phyloP scores from a whole-genome alignment of 2,888 invertebrate species.

The Blastobasis adustella region DNA sequence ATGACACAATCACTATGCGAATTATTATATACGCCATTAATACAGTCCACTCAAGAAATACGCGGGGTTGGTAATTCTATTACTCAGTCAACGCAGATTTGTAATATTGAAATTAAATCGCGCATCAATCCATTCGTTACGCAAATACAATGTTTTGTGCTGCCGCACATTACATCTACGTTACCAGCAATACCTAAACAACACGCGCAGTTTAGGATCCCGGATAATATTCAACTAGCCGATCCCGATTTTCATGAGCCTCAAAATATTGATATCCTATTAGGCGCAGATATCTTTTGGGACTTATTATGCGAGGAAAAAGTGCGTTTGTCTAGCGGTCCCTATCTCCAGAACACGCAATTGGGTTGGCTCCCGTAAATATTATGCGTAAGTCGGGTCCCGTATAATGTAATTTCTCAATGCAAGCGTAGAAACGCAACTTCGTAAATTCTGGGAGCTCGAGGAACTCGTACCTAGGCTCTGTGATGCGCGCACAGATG shows the following conservation, averaged over 20 bases:
- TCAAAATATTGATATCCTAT: too few relatives aligned
- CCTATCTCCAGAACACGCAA: slow-evolving; percentile 8
- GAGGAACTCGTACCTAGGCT: slow-evolving; percentile 6
- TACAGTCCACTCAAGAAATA: slow-evolving; percentile 14
- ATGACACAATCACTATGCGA: slow-evolving; percentile 8
- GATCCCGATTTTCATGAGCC: too few relatives aligned
- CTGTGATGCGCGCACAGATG: slow-evolving; percentile 2
- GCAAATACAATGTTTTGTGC: not conserved
- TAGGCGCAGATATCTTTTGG: too few relatives aligned
- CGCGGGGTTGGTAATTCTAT: slow-evolving; percentile 6
- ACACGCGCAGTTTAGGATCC: not conserved
- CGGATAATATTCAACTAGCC: too few relatives aligned
- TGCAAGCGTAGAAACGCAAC: slow-evolving; percentile 4
- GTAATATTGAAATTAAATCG: too few relatives aligned
- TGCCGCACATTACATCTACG: slow-evolving; percentile 4
- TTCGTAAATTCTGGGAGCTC: slow-evolving; percentile 11
- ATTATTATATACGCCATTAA: slow-evolving; percentile 5
- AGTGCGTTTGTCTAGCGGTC: slow-evolving; percentile 6
- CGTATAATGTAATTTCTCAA: slow-evolving; percentile 8
- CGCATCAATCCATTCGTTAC: too few relatives aligned
- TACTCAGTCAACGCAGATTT: too few relatives aligned
- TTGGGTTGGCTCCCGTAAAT: slow-evolving; percentile 10
- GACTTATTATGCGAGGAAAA: not conserved
- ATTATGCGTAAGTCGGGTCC: not conserved
- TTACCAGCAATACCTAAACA: slow-evolving; percentile 11